phyloP scores from a whole-genome alignment of 2,888 invertebrate genomes.

The Aromia moschata region DNA sequence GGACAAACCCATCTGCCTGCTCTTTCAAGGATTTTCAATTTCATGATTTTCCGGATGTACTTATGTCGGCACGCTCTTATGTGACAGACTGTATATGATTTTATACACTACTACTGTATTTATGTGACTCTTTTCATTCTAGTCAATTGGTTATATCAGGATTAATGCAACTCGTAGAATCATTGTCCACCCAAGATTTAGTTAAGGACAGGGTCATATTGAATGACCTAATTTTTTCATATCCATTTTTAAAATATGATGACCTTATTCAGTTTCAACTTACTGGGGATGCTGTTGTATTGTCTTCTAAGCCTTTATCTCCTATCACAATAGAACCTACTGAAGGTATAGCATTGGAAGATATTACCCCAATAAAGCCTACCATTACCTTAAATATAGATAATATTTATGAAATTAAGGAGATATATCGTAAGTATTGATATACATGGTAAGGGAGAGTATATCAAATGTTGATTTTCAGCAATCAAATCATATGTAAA shows the following conservation, averaged over 20 bases:
- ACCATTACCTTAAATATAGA: slow-evolving; percentile 72
- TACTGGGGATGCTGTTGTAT: slow-evolving; percentile 72
- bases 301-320: slow-evolving; percentile 70
- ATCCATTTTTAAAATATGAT: slow-evolving; percentile 69
- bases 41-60: too few relatives aligned
- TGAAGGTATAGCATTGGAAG: slow-evolving; percentile 69
- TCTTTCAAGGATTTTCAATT: too few relatives aligned
- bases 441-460: background rate
- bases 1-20: too few relatives aligned
- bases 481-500: slow-evolving; percentile 64
- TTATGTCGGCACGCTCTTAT: too few relatives aligned
- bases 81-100: too few relatives aligned
- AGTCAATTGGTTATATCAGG: slow-evolving; percentile 74
- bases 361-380: slow-evolving; percentile 78
- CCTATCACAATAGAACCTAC: slow-evolving; percentile 65
- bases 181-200: slow-evolving; percentile 66
- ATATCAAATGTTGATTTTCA: slow-evolving; percentile 53
- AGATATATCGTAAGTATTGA: slow-evolving; percentile 76
- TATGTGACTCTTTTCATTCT: too few relatives aligned
- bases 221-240: slow-evolving; percentile 69
- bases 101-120: too few relatives aligned
- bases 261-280: slow-evolving; percentile 73
- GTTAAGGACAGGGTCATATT: slow-evolving; percentile 68
- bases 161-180: slow-evolving; percentile 75
- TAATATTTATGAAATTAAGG: slow-evolving; percentile 71